These are phyloP conservation scores for Polyodon spathula DNA, from an alignment of 2,113 vertebrate species.

Conservation along the genomic window DNA sequence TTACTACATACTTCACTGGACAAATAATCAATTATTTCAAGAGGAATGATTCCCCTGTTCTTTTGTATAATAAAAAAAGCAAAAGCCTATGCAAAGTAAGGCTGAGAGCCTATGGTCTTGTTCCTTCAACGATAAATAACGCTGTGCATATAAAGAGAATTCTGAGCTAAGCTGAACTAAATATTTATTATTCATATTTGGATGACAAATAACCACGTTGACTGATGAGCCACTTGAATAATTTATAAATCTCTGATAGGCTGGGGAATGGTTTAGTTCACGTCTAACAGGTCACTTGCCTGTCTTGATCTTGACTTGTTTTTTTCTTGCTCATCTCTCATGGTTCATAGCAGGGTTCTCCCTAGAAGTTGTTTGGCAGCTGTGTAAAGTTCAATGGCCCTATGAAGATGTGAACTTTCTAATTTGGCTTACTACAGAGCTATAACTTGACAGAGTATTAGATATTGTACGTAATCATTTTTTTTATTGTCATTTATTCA, in stretches of 20 bases:
- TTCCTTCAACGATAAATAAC: slow-evolving; percentile 21
- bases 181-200: slow-evolving; percentile 56
- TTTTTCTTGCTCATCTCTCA: not conserved
- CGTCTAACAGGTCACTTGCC: slow-evolving; percentile 7
- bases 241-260: slow-evolving; percentile 50
- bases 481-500: too few relatives aligned
- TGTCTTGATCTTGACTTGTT: slow-evolving; percentile 4
- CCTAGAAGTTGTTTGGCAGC: not conserved
- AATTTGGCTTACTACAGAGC: too few relatives aligned
- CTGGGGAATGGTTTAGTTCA: slow-evolving; percentile 8
- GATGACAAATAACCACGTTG: slow-evolving; percentile 55
- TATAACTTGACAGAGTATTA: too few relatives aligned
- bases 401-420: too few relatives aligned
- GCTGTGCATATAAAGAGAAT: slow-evolving; percentile 12
- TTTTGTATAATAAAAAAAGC: slow-evolving; percentile 39
- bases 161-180: slow-evolving; percentile 4
- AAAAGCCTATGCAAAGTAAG: not conserved
- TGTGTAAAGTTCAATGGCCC: slow-evolving; percentile 18
- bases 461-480: too few relatives aligned
- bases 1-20: slow-evolving; percentile 38
- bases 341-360: not conserved
- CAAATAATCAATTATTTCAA: slow-evolving; percentile 53
- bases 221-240: slow-evolving; percentile 56
- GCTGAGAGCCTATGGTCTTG: not conserved
- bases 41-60: slow-evolving; percentile 39